Conservation (phyloP, 2,888 invertebrate genomes). For the Acanthosoma haemorrhoidale region DNA sequence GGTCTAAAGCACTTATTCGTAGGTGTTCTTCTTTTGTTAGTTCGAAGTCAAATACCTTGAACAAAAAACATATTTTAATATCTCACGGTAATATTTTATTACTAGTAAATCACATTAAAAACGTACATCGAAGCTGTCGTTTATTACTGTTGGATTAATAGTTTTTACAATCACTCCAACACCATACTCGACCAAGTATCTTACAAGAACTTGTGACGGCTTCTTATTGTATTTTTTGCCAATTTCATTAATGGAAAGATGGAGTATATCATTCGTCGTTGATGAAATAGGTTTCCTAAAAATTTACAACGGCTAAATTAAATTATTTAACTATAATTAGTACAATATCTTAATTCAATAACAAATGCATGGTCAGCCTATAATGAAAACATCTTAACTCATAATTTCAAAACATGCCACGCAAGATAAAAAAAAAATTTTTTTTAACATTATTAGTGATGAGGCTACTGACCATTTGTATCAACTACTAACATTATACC, state of each 20-base stretch:
- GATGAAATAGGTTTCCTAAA: conserved; percentile 49
- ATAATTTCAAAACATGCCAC: no score
- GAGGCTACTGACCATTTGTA: no score
- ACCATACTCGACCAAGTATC: conserved; percentile 61
- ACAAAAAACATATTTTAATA: no score
- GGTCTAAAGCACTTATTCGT: conserved; percentile 54
- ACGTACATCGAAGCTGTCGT: conserved; percentile 60
- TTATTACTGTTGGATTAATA: conserved; percentile 60
- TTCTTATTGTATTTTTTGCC: conserved; percentile 56
- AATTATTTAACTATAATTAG: no score
- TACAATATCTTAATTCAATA: no score
- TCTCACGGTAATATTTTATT: background rate
- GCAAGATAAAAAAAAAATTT: no score
- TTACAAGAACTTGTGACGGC: conserved; percentile 65
- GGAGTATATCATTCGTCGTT: conserved; percentile 58
- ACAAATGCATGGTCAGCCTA: no score
- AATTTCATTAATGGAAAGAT: conserved; percentile 56
- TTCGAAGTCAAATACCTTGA: conserved; percentile 55
- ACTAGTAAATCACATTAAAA: background rate
- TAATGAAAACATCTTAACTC: no score
- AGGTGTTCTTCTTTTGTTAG: conserved; percentile 54
- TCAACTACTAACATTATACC: no score
- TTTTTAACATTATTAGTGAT: no score
- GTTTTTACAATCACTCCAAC: conserved; percentile 75
- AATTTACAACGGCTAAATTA: no score